Base-by-base conservation (phyloP, 1,140 invertebrate species). In the Drosophila saltans region DNA sequence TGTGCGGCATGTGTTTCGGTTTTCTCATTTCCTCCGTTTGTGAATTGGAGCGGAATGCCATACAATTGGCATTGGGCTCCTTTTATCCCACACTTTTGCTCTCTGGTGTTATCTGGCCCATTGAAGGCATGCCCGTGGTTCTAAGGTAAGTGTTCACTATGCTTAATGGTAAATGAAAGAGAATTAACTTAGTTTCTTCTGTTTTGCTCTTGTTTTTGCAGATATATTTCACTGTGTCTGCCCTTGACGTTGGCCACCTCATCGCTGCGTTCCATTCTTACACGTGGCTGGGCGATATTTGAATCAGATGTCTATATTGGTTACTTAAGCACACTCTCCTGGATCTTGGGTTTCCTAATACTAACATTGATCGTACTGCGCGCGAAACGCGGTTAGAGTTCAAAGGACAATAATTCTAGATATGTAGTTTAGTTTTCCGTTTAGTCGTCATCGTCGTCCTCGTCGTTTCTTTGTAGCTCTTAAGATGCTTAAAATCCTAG, bases 1-100 rank as follows among this genome's bases (percentile, higher is more conserved):
- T 98, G 8, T 98, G 97, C 91, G 98, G 98, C 80, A 99, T 99
- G 98, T 97, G 96, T 86, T 98, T 98, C 92, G 96, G 96, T 59
- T 96, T 99, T 92, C 96, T 98, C n/a, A 98, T 98, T 78, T 98
- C 97, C 5, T 96, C 97, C 8, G 94, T 98, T 33, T 98, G 97
- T 92, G 97, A 98, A 85, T 94, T 98, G 71, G 98, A 99, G 93
- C 95, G 97, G 69, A 98, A 98, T 91, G 98, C 98, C 11, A 98
- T 98, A 78, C 98, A 99, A 92, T 92, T 98, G 63, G 97, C 98
- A 3, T 93, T 99, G 9, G 98, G 98, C 56, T 98, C 97, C 71
- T 98, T 99, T 93, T 98, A 99, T 93, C 98, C 98, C 3, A 98
- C 97, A 43, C 94, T 99, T 24, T 93, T 98, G 72, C 94, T 98